These are phyloP conservation scores for Thereva unica DNA, from an alignment of 2,888 invertebrate genomes.

Conservation along the genomic window DNA sequence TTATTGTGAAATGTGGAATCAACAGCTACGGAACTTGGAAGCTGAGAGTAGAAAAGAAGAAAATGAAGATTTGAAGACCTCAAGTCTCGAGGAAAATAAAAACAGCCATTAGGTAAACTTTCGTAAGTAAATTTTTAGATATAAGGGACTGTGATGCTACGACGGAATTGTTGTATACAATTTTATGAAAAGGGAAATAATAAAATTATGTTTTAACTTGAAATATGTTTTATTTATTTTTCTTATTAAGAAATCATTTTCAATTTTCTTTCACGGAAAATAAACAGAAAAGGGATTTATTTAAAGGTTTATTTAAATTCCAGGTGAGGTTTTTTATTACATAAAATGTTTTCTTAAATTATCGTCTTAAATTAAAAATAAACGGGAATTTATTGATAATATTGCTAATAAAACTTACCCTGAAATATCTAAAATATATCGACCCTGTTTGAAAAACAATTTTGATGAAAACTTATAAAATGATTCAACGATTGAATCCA, in stretches of 20 bases:
- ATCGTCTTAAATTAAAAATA: not conserved
- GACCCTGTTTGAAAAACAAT: constrained; percentile 20
- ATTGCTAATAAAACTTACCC: constrained; percentile 6
- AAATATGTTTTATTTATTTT: not conserved
- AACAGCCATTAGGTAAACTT: not conserved
- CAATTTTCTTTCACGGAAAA: too few species aligned
- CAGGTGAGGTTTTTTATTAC: too few species aligned
- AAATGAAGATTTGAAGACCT: not conserved
- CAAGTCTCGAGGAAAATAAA: not conserved
- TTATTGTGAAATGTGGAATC: constrained; percentile 92
- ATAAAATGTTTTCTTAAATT: too few species aligned
- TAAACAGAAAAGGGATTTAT: too few species aligned
- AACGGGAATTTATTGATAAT: not conserved
- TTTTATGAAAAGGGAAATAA: constrained; percentile 25
- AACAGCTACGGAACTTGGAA: constrained; percentile 67
- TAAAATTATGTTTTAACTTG: constrained; percentile 15
- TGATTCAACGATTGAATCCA: constrained; percentile 51
- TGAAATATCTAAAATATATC: constrained; percentile 22
- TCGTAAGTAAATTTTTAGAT: not conserved
- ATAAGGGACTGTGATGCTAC: constrained; percentile 16
- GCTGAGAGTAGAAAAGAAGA: constrained; percentile 41
- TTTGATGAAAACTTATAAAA: constrained; percentile 48
- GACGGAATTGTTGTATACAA: constrained; percentile 11
- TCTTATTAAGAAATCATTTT: too few species aligned
- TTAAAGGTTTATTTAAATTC: too few species aligned